Evolutionary conservation across 1,140 invertebrate species (phyloP), one percentile per base, ranked within the genome.

Genomic region (Dreissena rostriformis): DNA sequence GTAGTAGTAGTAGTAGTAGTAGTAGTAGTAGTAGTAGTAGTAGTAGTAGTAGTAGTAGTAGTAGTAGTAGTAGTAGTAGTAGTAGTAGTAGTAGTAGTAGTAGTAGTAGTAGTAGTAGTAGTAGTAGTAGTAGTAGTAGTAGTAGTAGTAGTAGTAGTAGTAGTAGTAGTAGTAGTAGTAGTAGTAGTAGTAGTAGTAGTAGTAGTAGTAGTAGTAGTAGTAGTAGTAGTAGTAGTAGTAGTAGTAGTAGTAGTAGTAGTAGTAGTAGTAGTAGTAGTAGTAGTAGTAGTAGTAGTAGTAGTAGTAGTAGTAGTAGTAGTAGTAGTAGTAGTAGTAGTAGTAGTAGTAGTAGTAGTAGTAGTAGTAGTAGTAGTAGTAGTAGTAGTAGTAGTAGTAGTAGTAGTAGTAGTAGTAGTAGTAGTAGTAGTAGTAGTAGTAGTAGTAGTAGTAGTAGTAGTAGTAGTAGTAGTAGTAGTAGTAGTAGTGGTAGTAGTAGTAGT

Each of bases 161-260:
- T 78, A 52, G 73, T 84, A 49, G 22, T 78, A 49, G 22, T 84
- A 49, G 61, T 61, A 67, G 49, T 78, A 68, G 15, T 57, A 57
- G 61, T 65, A 57, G n/a, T 29, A 8, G 26, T 70, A 82, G 57
- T 39, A 19, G 24, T 61, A 72, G 26, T 73, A 22, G 19, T 72
- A 85, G 29, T 53, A 77, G 55, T 52, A 57, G 22, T 28, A 76
- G 53, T 72, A 84, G 52, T 26, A 83, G n/a, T n/a, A n/a, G n/a
- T n/a, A n/a, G n/a, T n/a, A n/a, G n/a, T n/a, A n/a, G n/a, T n/a
- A n/a, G n/a, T n/a, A n/a, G n/a, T n/a, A n/a, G n/a, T n/a, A n/a
- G n/a, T n/a, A n/a, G n/a, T n/a, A n/a, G n/a, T n/a, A n/a, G n/a
- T n/a, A n/a, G n/a, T n/a, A n/a, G n/a, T n/a, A n/a, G n/a, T n/a